phyloP scores from a whole-genome alignment of 2,113 vertebrate species.

The Colistium nudipinnis region DNA sequence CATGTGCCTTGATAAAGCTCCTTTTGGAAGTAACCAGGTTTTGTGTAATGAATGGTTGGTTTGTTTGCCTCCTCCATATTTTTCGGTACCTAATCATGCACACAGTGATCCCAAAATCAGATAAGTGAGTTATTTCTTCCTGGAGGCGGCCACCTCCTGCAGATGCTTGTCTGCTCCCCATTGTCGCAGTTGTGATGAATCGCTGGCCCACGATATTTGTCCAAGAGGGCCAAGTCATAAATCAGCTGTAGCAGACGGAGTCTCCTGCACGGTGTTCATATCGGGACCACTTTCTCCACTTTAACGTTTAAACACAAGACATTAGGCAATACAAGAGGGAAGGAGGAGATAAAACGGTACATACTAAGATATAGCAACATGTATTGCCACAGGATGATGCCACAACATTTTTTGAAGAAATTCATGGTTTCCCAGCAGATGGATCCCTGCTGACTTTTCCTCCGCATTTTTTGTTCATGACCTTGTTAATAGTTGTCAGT shows the following conservation, averaged over 20 bases:
- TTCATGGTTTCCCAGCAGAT: background rate
- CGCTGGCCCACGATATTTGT: conserved; percentile 30
- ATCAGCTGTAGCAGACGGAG: conserved; percentile 47
- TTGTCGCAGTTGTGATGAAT: conserved; percentile 61
- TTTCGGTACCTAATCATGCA: conserved; percentile 57
- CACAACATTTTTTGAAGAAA: too few species aligned
- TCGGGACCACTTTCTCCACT: conserved; percentile 32
- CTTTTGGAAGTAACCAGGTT: conserved; percentile 34
- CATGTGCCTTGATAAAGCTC: conserved; percentile 41
- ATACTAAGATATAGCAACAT: too few species aligned
- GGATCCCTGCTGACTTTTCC: background rate
- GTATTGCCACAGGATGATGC: too few species aligned
- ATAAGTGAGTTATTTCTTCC: conserved; percentile 71
- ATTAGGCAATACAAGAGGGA: background rate
- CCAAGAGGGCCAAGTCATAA: conserved; percentile 49
- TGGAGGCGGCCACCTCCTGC: conserved; percentile 28
- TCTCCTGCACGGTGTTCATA: conserved; percentile 12
- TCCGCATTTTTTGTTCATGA: background rate
- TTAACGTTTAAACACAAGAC: conserved; percentile 17
- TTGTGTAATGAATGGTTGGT: conserved; percentile 48
- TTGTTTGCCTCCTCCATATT: conserved; percentile 52
- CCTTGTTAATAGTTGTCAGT: too few species aligned
- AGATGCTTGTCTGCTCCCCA: conserved; percentile 32
- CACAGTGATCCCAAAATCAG: conserved; percentile 40
- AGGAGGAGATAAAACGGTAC: too few species aligned